Evolutionary conservation across 2,113 vertebrate genomes (phyloP).

Genomic region (Progne subis): DNA sequence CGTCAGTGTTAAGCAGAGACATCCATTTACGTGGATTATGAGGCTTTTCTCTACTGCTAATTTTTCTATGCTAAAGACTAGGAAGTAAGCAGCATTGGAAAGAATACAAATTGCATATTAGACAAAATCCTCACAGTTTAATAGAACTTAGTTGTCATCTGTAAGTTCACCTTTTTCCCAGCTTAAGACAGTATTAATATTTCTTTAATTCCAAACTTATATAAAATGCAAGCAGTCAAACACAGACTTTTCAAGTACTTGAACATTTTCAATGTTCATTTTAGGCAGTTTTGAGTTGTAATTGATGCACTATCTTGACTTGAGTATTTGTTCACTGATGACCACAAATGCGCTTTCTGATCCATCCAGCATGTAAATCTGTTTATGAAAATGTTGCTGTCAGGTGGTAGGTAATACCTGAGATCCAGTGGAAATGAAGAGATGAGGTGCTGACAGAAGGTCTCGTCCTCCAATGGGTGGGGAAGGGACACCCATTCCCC

Average conservation of each 20-base stretch:
- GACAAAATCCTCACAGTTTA: neutral
- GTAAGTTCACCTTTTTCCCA: neutral
- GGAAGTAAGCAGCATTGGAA: neutral
- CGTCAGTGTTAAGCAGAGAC: neutral
- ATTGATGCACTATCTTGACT: neutral
- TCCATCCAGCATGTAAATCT: rapidly evolving
- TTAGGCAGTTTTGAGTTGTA: neutral
- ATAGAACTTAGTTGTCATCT: neutral
- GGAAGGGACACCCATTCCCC: neutral
- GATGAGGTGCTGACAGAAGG: neutral
- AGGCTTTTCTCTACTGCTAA: neutral
- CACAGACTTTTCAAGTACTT: neutral
- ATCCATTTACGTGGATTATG: neutral
- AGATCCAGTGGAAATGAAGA: neutral
- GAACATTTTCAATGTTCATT: neutral
- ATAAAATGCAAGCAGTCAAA: neutral
- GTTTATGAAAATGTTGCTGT: neutral
- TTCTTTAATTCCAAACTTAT: neutral
- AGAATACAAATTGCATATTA: neutral
- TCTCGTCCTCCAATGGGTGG: neutral
- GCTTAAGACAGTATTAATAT: neutral
- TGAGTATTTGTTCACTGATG: neutral
- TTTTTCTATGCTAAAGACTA: neutral
- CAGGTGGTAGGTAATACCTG: neutral
- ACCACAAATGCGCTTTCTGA: neutral